Base-by-base conservation (phyloP, 2,797 vertebrate genomes). In the Odontamblyopus rebecca region DNA sequence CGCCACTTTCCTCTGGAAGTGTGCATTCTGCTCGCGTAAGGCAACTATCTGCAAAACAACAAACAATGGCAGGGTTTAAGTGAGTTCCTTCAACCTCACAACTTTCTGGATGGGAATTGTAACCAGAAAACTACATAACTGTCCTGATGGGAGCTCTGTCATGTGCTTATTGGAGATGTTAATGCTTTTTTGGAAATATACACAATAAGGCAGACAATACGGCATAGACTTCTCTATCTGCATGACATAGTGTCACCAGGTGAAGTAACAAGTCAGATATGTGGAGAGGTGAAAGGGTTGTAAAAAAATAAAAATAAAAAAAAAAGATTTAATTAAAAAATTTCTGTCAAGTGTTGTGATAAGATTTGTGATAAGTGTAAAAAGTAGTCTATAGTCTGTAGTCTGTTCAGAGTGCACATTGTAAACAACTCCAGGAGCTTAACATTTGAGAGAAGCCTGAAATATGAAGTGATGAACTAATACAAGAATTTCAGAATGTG, bases 1-100 rank as follows among this genome's bases (percentile, higher is more conserved):
- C 6, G 95, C 96, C 88, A 98, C 96, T 93, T 98, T 99, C 81
- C 97, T 97, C 90, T 98, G 98, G 85, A 98, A 96, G 87, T 99
- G 97, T 82, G 96, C 96, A 94, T 98, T 99, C 93, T 99, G 98
- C 85, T 99, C 98, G 76, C 96, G 93, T 92, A 99, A 96, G 90
- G 96, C 96, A 92, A 97, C 94, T 65, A 99, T 99, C 98, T 99
- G 92, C 27, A 82, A 30, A 66, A 62, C 0, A 86, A 90, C 78
- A 88, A 48, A 44, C 62, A 64, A 38, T 23, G 19, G n/a, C 30
- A 8, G 5, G 32, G 29, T 66, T 29, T 1, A 65, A 64, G 9
- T 38, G 7, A 38, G 5, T 44, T 16, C 19, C n/a, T 13, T 64
- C 11, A 44, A n/a, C 23, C 3, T 63, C 2, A 63, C n/a, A 3